Base-by-base conservation (phyloP, 2,113 vertebrate species). In the Stercorarius parasiticus region DNA sequence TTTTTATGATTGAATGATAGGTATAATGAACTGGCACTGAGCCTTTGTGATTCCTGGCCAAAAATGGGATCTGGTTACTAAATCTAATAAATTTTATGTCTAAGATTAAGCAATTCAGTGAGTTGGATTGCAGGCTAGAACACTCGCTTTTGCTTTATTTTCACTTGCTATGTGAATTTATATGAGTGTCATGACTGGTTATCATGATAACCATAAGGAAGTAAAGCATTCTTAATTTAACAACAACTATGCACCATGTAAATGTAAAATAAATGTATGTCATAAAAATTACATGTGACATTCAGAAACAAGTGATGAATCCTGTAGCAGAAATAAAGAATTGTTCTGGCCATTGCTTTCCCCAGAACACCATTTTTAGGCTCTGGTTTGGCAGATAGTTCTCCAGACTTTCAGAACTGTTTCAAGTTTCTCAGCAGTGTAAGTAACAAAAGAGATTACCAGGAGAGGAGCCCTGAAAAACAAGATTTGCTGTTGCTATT, bases 1-100 rank as follows among this genome's bases (percentile, higher is more conserved):
- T 56, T 97, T 95, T 94, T 93, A 85, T 84, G 93, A 96, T 47
- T 95, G 81, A 95, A 94, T 92, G 95, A 97, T 79, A 86, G 36
- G 64, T 96, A 97, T 90, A 93, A 96, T 38, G 61, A 96, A 88
- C 55, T 93, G 92, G 77, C 93, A 79, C 56, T 52, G 49, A 80
- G 88, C 47, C 90, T 88, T 64, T 90, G 77, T 79, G 71, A 88
- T 77, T 88, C 30, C 58, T 70, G 1, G 20, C 85, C 88, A 96
- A 95, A 93, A 88, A 86, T n/a, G 55, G 58, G 45, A 86, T 90
- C 50, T 90, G 40, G 77, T 93, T 38, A 50, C 53, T 85, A 91
- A 82, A 86, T 42, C 11, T 73, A 94, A 88, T 88, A 72, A 29
- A 91, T 73, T 92, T 89, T 91, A 30, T 85, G 9, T 66, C 34